phyloP scores from a whole-genome alignment of 2,888 invertebrate genomes.

The Amblyteles armatorius region DNA sequence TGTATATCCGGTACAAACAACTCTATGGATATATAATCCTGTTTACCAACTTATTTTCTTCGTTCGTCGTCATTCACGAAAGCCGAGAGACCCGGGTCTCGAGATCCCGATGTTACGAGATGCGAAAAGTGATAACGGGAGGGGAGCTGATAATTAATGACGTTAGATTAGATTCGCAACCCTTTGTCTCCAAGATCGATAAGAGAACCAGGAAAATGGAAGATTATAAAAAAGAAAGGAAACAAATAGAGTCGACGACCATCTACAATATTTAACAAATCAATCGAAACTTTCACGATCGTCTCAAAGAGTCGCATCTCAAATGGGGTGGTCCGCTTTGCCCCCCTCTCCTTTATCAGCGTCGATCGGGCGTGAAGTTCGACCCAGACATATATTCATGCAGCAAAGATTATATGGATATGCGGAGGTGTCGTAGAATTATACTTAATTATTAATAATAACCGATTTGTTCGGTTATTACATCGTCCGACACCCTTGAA shows the following conservation, averaged over 20 bases:
- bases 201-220: not conserved
- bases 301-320: not conserved
- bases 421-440: not conserved
- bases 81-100: constrained; percentile 14
- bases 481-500: not conserved
- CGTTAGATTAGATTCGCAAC: constrained; percentile 7
- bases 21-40: constrained; percentile 35
- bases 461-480: not conserved
- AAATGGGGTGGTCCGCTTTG: too few relatives aligned
- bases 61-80: constrained; percentile 43
- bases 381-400: too few relatives aligned
- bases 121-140: not conserved
- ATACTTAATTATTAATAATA: not conserved
- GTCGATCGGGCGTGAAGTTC: too few relatives aligned
- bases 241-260: not conserved
- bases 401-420: too few relatives aligned
- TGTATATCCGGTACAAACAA: constrained; percentile 73
- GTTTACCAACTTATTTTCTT: constrained; percentile 29
- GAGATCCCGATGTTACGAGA: not conserved
- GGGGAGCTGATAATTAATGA: not conserved
- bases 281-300: not conserved
- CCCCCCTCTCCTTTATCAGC: too few relatives aligned
- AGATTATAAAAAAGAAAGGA: not conserved
- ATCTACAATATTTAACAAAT: constrained; percentile 35
- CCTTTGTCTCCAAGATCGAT: constrained; percentile 19